Evolutionary conservation across 2,888 invertebrate genomes (phyloP).

Genomic region (Amblyjoppa proteus): DNA sequence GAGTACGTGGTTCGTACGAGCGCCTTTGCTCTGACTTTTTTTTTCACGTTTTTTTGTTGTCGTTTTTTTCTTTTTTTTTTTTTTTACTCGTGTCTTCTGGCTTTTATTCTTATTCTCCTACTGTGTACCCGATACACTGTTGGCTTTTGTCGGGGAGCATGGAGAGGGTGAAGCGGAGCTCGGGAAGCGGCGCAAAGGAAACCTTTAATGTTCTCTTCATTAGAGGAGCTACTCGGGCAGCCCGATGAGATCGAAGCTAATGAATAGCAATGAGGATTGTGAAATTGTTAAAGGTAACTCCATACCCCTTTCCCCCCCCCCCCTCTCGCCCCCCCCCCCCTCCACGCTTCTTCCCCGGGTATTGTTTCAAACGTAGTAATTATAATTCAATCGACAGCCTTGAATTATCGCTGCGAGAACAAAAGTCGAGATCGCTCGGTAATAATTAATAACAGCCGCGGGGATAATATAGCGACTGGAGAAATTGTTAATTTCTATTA

Average conservation of each 20-base stretch:
- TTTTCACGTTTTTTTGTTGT: background rate
- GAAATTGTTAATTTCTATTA: background rate
- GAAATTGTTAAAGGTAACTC: background rate
- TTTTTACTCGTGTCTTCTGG: background rate
- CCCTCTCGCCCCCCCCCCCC: no score
- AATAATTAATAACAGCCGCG: background rate
- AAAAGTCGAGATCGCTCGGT: background rate
- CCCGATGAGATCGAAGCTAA: slow-evolving; percentile 23
- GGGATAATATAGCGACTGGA: background rate
- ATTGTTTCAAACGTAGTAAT: background rate
- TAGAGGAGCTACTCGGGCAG: background rate
- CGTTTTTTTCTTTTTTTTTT: background rate
- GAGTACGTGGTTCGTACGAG: slow-evolving; percentile 38
- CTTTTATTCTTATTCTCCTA: slow-evolving; percentile 36
- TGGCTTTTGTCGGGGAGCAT: slow-evolving; percentile 31
- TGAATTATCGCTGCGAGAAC: background rate
- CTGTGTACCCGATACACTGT: slow-evolving; percentile 33
- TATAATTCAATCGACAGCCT: background rate
- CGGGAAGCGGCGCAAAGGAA: slow-evolving; percentile 11
- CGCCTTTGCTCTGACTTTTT: slow-evolving; percentile 6
- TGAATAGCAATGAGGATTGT: slow-evolving; percentile 15
- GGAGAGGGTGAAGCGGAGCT: slow-evolving; percentile 8
- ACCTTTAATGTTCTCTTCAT: slow-evolving; percentile 45
- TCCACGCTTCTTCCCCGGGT: background rate
- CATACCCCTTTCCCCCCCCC: no score